A percentile compares a stretch with the other conserved stretches of the same genome.
Conservation (phyloP, 2,797 vertebrate genomes). For the Moxostoma hubbsi region DNA sequence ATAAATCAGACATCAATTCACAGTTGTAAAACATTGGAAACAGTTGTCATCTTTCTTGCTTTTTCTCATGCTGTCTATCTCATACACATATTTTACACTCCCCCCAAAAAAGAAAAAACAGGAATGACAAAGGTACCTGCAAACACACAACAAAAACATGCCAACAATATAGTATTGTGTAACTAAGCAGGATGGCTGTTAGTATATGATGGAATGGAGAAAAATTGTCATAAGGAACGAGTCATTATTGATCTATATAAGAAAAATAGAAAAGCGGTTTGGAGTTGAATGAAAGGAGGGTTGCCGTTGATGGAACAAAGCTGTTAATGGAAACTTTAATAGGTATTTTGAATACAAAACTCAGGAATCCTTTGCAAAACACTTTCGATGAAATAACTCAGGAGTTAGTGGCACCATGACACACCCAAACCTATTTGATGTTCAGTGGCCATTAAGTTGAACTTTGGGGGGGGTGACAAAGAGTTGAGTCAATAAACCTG, state of each 20-base stretch:
- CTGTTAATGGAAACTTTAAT: constrained; percentile 51
- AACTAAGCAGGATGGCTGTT: constrained; percentile 2
- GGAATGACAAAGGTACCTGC: neutral
- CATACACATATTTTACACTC: neutral
- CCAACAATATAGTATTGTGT: constrained; percentile 17
- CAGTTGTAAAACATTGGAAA: too few species aligned
- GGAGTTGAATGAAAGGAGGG: constrained; percentile 42
- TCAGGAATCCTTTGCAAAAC: constrained; percentile 42
- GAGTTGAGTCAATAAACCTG: constrained; percentile 8
- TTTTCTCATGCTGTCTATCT: neutral
- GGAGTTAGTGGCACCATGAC: constrained; percentile 35
- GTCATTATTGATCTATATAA: constrained; percentile 19
- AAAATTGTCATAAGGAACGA: constrained; percentile 3
- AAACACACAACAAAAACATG: constrained; percentile 11
- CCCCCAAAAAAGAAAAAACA: constrained; percentile 33
- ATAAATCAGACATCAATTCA: too few species aligned
- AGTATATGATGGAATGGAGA: constrained; percentile 27
- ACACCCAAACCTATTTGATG: constrained; percentile 49
- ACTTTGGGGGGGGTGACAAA: constrained; percentile 13
- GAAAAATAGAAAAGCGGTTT: constrained; percentile 28
- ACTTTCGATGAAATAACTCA: constrained; percentile 39
- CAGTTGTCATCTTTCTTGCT: constrained; percentile 26
- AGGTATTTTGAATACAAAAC: constrained; percentile 45
- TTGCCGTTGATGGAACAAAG: constrained; percentile 42
- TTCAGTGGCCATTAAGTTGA: constrained; percentile 15